These are phyloP conservation scores for Diadema setosum DNA, from an alignment of 35 echinoderm and acorn worm genomes.

Conservation along the genomic window DNA sequence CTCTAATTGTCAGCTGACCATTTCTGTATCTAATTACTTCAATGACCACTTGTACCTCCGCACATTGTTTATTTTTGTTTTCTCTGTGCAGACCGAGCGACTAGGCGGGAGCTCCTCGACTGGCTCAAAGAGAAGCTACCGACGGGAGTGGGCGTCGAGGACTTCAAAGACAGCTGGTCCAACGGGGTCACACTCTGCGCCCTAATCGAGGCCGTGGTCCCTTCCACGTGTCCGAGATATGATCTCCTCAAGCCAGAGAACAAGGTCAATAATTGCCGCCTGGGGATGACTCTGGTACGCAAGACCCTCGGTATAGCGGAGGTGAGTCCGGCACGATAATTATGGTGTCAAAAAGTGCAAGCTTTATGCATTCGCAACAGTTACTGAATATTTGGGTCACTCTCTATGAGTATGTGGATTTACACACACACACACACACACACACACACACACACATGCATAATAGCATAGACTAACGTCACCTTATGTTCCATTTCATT, in stretches of 20 bases:
- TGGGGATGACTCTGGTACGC: constrained; percentile 52
- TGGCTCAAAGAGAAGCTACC: neutral
- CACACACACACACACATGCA: neutral
- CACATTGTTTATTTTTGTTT: neutral
- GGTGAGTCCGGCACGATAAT: too few relatives aligned
- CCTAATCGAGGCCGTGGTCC: constrained; percentile 52
- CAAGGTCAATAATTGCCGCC: constrained; percentile 61
- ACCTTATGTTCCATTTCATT: too few relatives aligned
- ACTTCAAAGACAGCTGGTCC: constrained; percentile 35
- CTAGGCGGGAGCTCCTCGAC: neutral
- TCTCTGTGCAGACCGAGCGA: neutral
- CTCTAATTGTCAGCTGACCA: neutral
- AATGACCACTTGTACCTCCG: neutral
- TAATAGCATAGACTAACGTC: too few relatives aligned
- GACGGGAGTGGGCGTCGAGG: neutral
- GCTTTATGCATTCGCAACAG: neutral
- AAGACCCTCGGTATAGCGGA: constrained; percentile 61
- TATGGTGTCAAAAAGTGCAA: too few relatives aligned
- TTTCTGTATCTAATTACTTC: neutral
- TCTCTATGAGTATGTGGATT: neutral
- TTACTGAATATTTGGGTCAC: neutral
- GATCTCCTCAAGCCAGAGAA: constrained; percentile 58
- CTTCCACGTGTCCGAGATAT: constrained; percentile 51
- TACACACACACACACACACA: neutral
- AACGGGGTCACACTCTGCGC: constrained; percentile 56